Evolutionary conservation across 2,113 vertebrate species (phyloP).

Genomic region (Cyanoliseus patagonus): DNA sequence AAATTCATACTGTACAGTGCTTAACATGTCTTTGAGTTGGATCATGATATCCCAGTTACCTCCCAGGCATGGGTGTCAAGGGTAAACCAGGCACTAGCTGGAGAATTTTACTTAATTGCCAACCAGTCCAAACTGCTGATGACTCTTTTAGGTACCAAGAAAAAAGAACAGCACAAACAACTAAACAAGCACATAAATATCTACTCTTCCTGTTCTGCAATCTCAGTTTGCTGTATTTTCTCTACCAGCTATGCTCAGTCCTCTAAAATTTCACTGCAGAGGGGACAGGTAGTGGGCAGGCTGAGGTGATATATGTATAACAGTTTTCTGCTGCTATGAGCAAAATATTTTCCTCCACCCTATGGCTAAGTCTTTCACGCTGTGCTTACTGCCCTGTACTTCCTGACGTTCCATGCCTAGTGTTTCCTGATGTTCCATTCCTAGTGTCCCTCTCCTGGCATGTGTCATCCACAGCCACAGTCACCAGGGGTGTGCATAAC

Average conservation of each 20-base stretch:
- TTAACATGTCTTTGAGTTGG: not conserved
- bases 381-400: not conserved
- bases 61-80: not conserved
- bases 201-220: not conserved
- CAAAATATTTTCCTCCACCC: not conserved
- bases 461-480: not conserved
- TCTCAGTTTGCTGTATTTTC: not conserved
- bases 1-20: not conserved
- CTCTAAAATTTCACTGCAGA: not conserved
- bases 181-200: not conserved
- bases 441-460: not conserved
- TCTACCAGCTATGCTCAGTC: not conserved
- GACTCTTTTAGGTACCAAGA: not conserved
- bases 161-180: not conserved
- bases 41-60: not conserved
- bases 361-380: not conserved
- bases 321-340: not conserved
- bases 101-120: not conserved
- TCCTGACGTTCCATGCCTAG: not conserved
- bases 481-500: too few relatives aligned
- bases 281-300: not conserved
- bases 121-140: not conserved
- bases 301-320: not conserved
- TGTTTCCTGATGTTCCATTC: not conserved
- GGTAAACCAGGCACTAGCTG: not conserved